Evolutionary conservation across 1,140 invertebrate genomes (phyloP).

Genomic region (Eueides isabella): DNA sequence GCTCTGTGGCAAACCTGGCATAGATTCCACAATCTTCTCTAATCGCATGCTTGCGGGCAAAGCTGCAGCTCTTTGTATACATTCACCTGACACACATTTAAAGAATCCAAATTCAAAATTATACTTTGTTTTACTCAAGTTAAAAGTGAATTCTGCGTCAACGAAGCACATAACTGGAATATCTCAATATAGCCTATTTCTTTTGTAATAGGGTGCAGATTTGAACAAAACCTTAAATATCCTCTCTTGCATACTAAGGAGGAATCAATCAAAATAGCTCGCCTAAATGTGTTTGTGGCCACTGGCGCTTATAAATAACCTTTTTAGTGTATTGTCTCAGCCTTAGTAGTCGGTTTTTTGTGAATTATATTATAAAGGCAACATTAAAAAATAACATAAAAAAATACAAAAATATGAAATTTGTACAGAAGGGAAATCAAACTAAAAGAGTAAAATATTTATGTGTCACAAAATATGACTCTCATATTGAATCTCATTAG

Average conservation of each 20-base stretch:
- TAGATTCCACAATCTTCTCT: slow-evolving; percentile 42
- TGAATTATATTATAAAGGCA: slow-evolving; percentile 10
- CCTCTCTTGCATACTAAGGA: slow-evolving; percentile 55
- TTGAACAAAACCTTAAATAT: slow-evolving; percentile 37
- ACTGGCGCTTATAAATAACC: slow-evolving; percentile 59
- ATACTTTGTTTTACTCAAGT: background rate
- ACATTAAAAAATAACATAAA: background rate
- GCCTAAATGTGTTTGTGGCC: slow-evolving; percentile 49
- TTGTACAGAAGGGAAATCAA: background rate
- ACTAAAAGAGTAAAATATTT: background rate
- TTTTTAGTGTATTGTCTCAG: slow-evolving; percentile 54
- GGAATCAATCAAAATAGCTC: slow-evolving; percentile 62
- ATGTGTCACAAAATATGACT: too few relatives aligned
- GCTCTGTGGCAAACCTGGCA: slow-evolving; percentile 30
- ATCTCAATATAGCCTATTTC: slow-evolving; percentile 11
- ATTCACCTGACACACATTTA: slow-evolving; percentile 38
- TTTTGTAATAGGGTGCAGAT: slow-evolving; percentile 34
- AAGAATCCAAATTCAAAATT: slow-evolving; percentile 9
- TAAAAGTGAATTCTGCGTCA: slow-evolving; percentile 23
- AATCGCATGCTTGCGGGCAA: slow-evolving; percentile 60
- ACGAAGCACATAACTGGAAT: background rate
- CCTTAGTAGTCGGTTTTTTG: slow-evolving; percentile 54
- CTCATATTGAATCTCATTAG: too few relatives aligned
- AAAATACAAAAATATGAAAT: background rate
- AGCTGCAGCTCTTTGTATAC: slow-evolving; percentile 50